A percentile compares a stretch with the other conserved stretches of the same genome.
Evolutionary conservation across 1,140 invertebrate genomes (phyloP).

Genomic region (Melanaphis sacchari): DNA sequence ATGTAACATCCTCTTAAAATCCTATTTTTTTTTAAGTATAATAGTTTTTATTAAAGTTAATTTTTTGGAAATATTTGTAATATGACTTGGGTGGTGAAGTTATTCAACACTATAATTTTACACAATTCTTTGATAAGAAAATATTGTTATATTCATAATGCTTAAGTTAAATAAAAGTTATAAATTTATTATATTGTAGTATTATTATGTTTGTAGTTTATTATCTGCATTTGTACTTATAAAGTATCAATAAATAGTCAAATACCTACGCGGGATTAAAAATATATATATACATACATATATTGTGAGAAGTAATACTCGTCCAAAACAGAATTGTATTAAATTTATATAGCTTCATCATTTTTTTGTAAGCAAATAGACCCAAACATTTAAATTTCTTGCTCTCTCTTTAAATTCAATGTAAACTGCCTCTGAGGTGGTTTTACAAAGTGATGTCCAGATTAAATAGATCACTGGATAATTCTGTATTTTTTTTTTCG

Average conservation of each 20-base stretch:
- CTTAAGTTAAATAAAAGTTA: neutral
- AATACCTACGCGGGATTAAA: neutral
- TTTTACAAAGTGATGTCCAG: neutral
- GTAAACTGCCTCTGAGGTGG: neutral
- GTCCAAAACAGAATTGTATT: neutral
- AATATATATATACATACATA: neutral
- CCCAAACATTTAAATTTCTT: neutral
- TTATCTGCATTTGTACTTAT: neutral
- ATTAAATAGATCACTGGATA: neutral
- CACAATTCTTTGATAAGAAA: neutral
- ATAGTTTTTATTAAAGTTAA: neutral
- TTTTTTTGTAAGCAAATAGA: neutral
- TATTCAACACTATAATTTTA: neutral
- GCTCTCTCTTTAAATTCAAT: neutral
- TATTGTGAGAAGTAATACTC: neutral
- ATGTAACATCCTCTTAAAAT: neutral
- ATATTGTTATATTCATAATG: neutral
- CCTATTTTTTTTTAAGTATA: neutral
- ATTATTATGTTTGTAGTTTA: too few relatives aligned
- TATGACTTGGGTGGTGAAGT: neutral
- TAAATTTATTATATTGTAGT: neutral
- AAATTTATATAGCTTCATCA: neutral
- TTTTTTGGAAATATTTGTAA: neutral
- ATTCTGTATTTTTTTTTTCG: neutral
- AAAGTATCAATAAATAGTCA: neutral